Conservation (phyloP, 2,797 vertebrate genomes). For the Helarctos malayanus region DNA sequence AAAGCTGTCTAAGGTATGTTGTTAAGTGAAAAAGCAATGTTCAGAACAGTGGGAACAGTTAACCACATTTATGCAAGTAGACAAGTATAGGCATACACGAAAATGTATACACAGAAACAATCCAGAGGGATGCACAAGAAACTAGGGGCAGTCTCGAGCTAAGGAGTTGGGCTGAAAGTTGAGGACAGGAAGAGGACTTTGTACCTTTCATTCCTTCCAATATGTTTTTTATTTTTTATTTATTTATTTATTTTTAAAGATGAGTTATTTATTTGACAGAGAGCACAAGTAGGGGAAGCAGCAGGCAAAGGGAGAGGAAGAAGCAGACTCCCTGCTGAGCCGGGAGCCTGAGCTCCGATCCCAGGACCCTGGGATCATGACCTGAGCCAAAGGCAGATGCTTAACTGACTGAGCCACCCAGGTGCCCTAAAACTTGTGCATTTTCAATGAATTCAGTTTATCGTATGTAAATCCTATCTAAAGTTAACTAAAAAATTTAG, state of each 20-base stretch:
- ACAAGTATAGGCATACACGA: background rate
- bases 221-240: background rate
- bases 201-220: background rate
- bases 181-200: background rate
- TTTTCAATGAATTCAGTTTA: background rate
- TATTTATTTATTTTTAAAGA: background rate
- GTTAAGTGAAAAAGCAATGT: background rate
- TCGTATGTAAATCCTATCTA: background rate
- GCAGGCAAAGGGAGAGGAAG: too few species aligned
- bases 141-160: background rate
- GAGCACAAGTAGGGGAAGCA: too few species aligned
- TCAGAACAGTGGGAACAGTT: background rate
- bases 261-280: background rate
- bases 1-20: background rate
- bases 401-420: background rate
- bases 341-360: too few species aligned
- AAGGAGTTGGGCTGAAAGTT: conserved; percentile 8
- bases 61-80: background rate
- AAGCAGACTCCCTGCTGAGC: too few species aligned
- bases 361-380: background rate
- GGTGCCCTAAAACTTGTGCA: background rate
- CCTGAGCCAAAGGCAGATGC: background rate
- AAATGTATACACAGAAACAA: background rate
- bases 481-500: background rate
- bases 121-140: background rate